These are phyloP conservation scores for Pipistrellus nathusii DNA, from an alignment of 2,797 vertebrate genomes.

Conservation along the genomic window DNA sequence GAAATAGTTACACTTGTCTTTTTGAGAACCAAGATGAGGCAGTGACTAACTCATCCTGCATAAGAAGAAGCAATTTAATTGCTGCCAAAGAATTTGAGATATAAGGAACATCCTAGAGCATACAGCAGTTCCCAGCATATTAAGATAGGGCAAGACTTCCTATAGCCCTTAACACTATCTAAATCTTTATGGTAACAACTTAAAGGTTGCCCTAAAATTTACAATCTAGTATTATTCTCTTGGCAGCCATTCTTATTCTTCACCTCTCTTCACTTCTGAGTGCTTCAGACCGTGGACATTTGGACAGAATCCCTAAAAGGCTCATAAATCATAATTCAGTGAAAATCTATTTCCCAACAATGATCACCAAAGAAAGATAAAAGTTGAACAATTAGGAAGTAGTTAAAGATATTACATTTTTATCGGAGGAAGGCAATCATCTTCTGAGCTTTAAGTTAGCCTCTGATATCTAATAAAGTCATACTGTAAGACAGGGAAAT, in stretches of 20 bases:
- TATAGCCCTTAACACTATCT: not conserved
- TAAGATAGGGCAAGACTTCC: not conserved
- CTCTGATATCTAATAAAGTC: not conserved
- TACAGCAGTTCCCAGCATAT: not conserved
- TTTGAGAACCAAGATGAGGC: not conserved
- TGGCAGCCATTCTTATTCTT: slow-evolving; percentile 72
- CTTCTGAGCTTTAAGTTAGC: slow-evolving; percentile 70
- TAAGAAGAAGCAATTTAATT: slow-evolving; percentile 21
- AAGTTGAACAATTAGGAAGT: slow-evolving; percentile 84
- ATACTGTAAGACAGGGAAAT: slow-evolving; percentile 2
- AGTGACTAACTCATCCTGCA: not conserved
- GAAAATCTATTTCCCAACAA: slow-evolving; percentile 83
- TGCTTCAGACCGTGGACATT: slow-evolving; percentile 83
- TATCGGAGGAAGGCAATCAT: slow-evolving; percentile 73
- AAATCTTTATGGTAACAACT: slow-evolving; percentile 19
- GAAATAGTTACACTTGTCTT: not conserved
- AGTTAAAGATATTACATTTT: slow-evolving; percentile 76
- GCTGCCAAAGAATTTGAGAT: slow-evolving; percentile 2
- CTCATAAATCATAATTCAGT: slow-evolving; percentile 88
- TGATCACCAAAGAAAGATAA: slow-evolving; percentile 68
- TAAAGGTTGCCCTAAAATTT: slow-evolving; percentile 49
- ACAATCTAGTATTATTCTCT: slow-evolving; percentile 38
- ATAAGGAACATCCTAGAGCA: not conserved
- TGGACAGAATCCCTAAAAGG: slow-evolving; percentile 84
- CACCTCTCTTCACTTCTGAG: slow-evolving; percentile 66